Base-by-base conservation (phyloP, 1,140 invertebrate species). In the Battus philenor region DNA sequence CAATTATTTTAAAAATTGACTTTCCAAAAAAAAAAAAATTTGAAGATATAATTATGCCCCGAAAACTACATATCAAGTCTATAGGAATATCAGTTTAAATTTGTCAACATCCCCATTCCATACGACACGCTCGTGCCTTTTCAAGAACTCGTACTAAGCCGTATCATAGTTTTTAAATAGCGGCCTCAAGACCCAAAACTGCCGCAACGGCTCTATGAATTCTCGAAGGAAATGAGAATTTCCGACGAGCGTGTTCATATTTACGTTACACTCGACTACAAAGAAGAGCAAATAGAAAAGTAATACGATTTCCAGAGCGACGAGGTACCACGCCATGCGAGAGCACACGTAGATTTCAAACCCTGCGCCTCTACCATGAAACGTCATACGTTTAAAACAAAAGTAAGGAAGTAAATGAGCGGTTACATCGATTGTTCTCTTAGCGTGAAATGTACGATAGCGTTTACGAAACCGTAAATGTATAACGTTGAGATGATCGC, bases 201-300 rank as follows among this genome's bases (percentile, higher is more conserved):
- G 54, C 59, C 38, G 44, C 56, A 45, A 20, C 50, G 51, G 69
- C 64, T 64, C 59, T 55, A 72, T 63, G 62, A 76, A 69, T 77
- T 78, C 64, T 71, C 54, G 59, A 63, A 78, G 72, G 79, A 80
- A 83, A 79, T 73, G 67, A 70, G 66, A 72, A 74, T 74, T 72
- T 73, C 72, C 68, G 56, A 82, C 65, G 62, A 78, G 73, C 72
- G 54, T 57, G 66, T 76, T 58, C 59, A 71, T 85, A 73, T 85
- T 85, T 82, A 78, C 81, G 73, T 74, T 75, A 79, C 76, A 79
- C 81, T 81, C 67, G 74, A 81, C 78, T 73, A 82, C 81, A 85
- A 82, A 85, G 81, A 74, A 82, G 66, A 48, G 66, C 61, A 85
- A 85, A 85, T 68, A 83, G 74, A 74, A 65, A 74, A 79, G 68